Conservation (phyloP, 92 coral and sea anemone species). For the Porites lobata region DNA sequence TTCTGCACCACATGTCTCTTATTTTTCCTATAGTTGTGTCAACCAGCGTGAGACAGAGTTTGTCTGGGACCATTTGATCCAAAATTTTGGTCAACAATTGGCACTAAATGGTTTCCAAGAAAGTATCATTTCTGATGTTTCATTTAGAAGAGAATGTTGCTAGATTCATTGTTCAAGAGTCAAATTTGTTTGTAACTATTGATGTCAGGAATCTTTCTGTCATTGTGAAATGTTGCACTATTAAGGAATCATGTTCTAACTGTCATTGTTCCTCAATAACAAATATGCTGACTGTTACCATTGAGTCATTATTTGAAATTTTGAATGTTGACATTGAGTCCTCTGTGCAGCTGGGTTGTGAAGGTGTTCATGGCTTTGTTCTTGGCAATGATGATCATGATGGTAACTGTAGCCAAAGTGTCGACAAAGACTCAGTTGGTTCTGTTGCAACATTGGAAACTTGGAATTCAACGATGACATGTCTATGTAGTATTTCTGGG, state of each 20-base stretch:
- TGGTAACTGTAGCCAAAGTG: too few relatives aligned
- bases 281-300: background rate
- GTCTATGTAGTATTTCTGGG: too few relatives aligned
- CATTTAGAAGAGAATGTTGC: background rate
- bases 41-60: background rate
- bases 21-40: background rate
- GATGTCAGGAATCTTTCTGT: background rate
- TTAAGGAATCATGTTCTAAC: background rate
- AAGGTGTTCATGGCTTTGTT: background rate
- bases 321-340: background rate
- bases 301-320: background rate
- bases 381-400: background rate
- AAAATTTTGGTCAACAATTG: background rate
- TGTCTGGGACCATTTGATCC: slow-evolving; percentile 8
- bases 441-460: background rate
- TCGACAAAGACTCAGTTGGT: background rate
- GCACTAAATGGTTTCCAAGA: background rate
- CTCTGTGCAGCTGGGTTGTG: background rate
- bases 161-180: background rate
- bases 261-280: background rate
- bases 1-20: background rate
- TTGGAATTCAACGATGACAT: too few relatives aligned
- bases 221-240: background rate
- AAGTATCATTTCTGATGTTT: background rate
- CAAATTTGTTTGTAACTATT: background rate